Evolutionary conservation across 2,888 invertebrate genomes (phyloP).

Genomic region (Brachyptera risi): DNA sequence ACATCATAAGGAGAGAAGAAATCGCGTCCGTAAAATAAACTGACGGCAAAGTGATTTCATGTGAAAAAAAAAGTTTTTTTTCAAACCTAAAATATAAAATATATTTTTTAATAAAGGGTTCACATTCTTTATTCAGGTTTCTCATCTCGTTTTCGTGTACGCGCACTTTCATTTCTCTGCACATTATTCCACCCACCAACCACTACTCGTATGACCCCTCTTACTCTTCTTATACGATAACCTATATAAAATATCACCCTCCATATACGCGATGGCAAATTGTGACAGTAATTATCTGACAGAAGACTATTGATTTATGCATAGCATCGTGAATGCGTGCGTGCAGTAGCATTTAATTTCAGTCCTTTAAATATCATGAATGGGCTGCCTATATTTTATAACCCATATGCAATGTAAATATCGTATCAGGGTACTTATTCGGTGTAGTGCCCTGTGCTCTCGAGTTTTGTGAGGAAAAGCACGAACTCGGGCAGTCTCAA

Average conservation of each 20-base stretch:
- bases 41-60: slow-evolving; percentile 21
- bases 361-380: background rate
- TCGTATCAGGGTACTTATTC: slow-evolving; percentile 1
- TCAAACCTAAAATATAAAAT: slow-evolving; percentile 25
- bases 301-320: slow-evolving; percentile 8
- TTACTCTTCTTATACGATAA: background rate
- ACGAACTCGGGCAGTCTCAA: background rate
- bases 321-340: background rate
- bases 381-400: background rate
- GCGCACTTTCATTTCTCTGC: background rate
- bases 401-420: slow-evolving; percentile 4
- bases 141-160: background rate
- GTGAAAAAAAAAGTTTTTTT: background rate
- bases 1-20: slow-evolving; percentile 1
- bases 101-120: slow-evolving; percentile 23
- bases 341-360: background rate
- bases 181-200: no score
- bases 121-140: slow-evolving; percentile 3
- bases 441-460: background rate
- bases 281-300: slow-evolving; percentile 6
- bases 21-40: background rate
- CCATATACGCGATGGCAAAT: background rate
- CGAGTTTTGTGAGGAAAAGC: background rate
- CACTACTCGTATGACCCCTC: background rate
- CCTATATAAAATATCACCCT: slow-evolving; percentile 9